Base-by-base conservation (phyloP, 2,113 vertebrate species). In the Calyptommatus sinebrachiatus region DNA sequence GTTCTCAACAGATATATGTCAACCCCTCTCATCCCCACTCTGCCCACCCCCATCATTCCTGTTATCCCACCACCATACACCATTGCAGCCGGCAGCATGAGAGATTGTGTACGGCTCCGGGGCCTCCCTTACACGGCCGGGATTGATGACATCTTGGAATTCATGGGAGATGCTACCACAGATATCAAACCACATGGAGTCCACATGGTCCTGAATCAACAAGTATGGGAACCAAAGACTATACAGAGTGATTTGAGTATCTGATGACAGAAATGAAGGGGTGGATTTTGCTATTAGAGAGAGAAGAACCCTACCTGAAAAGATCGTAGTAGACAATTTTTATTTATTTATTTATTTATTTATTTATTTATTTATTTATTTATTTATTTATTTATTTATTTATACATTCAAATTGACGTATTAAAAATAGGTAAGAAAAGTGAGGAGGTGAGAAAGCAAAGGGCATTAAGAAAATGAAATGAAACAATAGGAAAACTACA, bases 141-240 rank as follows among this genome's bases (percentile, higher is more conserved):
- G 81, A 99, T 99, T 0, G 97, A 99, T 65, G 98, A 99, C 77
- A 99, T 99, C 89, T 89, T 99, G 83, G 97, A 97, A 77, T 99
- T 99, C 75, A 96, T 99, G 92, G 98, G 96, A 29, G 98, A 99
- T 0, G 96, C 97, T 78, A 98, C 97, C 0, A 91, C 90, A 7
- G 98, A 99, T 87, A 99, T 99, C 88, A 97, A 97, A 90, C 97
- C 98, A 7, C 98, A 99, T 0, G 98, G 98, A 75, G 97, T 99
- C 73, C 98, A 99, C 86, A 98, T 99, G 97, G 98, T 99, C 71
- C 96, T 99, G 83, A 99, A 99, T 86, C 98, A 99, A 84, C 98
- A 99, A 97, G 98, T 99, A 83, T 90, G 88, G 74, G 60, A 4
- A 0, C 57, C 83, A 66, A 35, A 12, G 12, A 5, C 0, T 48